Evolutionary conservation across 37 sponge, comb jelly and placozoan species (phyloP), one percentile per base, ranked within the genome.

Genomic region (Bolinopsis microptera): DNA sequence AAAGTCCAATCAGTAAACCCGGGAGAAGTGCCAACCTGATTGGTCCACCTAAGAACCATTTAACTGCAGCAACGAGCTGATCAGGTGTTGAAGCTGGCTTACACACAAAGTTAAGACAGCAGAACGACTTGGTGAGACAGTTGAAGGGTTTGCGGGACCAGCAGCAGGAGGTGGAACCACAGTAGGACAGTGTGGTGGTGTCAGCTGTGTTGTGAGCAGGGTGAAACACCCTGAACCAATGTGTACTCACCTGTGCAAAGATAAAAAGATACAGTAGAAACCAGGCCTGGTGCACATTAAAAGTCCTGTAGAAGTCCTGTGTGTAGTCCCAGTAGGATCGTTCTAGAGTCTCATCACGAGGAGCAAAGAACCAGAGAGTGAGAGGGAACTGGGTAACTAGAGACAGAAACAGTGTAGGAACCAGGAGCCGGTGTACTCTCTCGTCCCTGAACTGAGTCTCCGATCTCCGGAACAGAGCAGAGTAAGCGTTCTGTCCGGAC

Each of bases 401-500:
- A 3, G 26, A 9, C 13, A 72, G 18, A 21, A 72, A 72, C 22
- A 72, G 74, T 23, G 25, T 8, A n/a, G 74, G 74, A 30, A 28
- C 74, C 31, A 72, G 31, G 74, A 72, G 74, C 5, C 74, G 13
- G 18, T 72, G 74, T 30, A 72, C 74, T 21, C 74, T 24, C 31
- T 72, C 74, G 18, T 30, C 31, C 18, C 74, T 8, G 31, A 72
- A 72, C 74, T 72, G 74, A 28, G 26, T 5, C 26, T 28, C 74
- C 13, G 74, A n/a, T 21, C 74, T 72, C 31, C 31, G 5, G 74
- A 72, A 72, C 22, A 72, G 74, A 72, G 74, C 74, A 23, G 74
- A 72, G 74, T 72, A 72, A 5, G 74, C 74, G 31, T 72, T 72
- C 3, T 72, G 74, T 72, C 74, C 74, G 3, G 74, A 72, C 31